Percentiles rank a stretch among this genome's conserved stretches.
These are phyloP conservation scores for Stenodera caucasica DNA, from an alignment of 2,888 invertebrate genomes.

Conservation along the genomic window DNA sequence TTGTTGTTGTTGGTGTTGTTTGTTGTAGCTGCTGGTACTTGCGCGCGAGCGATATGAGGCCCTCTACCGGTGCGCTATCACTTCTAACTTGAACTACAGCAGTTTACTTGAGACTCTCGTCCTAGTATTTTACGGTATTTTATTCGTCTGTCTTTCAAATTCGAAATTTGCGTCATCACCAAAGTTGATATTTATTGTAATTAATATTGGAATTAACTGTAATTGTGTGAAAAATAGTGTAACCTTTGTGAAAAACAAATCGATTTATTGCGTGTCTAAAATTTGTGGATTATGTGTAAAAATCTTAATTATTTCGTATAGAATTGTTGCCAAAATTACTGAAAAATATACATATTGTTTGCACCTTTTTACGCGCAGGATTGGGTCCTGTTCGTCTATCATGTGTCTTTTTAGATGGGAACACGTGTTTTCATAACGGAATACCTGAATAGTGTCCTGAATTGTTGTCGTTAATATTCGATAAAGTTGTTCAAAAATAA, in stretches of 20 bases:
- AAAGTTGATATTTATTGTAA: background rate
- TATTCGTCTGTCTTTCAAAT: background rate
- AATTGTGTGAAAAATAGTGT: background rate
- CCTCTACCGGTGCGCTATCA: conserved; percentile 20
- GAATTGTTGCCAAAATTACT: background rate
- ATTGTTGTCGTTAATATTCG: too few species aligned
- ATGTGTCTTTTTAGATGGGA: background rate
- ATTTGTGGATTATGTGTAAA: background rate
- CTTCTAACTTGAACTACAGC: conserved; percentile 25
- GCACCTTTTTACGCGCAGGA: background rate
- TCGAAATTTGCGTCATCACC: background rate
- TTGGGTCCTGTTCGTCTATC: background rate
- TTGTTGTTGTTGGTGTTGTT: background rate
- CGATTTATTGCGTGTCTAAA: too few species aligned
- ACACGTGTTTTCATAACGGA: background rate
- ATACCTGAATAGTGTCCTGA: too few species aligned
- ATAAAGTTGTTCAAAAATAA: too few species aligned
- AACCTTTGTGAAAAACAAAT: too few species aligned
- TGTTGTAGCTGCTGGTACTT: background rate
- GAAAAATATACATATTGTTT: background rate
- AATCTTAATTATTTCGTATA: background rate
- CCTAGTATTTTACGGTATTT: background rate
- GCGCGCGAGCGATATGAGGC: conserved; percentile 9
- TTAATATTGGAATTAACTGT: too few species aligned
- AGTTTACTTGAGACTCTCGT: conserved; percentile 34